phyloP scores from a whole-genome alignment of 2,888 invertebrate genomes.

The Cheilosia impressa region DNA sequence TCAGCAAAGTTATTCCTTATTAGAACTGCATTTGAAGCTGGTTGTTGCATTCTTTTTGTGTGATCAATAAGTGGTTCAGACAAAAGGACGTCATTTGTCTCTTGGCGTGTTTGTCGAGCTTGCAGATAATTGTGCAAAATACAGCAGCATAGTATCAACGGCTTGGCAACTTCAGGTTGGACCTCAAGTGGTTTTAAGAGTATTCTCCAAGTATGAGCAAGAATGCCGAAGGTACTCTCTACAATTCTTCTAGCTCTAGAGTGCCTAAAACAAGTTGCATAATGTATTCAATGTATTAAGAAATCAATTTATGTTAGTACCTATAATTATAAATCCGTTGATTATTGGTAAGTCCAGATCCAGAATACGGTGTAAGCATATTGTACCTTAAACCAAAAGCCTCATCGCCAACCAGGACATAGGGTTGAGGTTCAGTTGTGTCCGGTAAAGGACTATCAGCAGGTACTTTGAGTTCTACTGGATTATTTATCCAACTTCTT shows the following conservation, averaged over 20 bases:
- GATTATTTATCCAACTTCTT: constrained; percentile 11
- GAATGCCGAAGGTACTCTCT: too few relatives aligned
- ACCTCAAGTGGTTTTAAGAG: constrained; percentile 3
- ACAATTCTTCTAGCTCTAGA: too few relatives aligned
- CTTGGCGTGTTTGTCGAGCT: background rate
- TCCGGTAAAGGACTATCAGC: background rate
- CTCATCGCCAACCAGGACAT: constrained; percentile 2
- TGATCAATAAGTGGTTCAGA: background rate
- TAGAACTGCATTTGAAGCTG: too few relatives aligned
- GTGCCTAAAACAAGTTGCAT: background rate
- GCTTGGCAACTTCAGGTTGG: constrained; percentile 5
- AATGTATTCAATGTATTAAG: background rate
- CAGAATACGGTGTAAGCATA: background rate
- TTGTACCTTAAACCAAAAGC: constrained; percentile 3
- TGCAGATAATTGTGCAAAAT: constrained; percentile 10
- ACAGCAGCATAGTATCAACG: background rate
- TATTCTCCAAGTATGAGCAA: constrained; percentile 13
- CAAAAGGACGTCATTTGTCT: constrained; percentile 8
- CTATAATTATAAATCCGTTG: constrained; percentile 16
- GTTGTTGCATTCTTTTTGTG: background rate
- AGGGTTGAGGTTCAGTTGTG: constrained; percentile 1
- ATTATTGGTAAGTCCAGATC: background rate
- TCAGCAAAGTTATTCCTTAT: constrained; percentile 4
- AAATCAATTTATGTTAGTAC: background rate
- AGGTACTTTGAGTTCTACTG: background rate